These are phyloP conservation scores for Brachionus manjavacas DNA, from an alignment of 1,140 invertebrate species.

Conservation along the genomic window DNA sequence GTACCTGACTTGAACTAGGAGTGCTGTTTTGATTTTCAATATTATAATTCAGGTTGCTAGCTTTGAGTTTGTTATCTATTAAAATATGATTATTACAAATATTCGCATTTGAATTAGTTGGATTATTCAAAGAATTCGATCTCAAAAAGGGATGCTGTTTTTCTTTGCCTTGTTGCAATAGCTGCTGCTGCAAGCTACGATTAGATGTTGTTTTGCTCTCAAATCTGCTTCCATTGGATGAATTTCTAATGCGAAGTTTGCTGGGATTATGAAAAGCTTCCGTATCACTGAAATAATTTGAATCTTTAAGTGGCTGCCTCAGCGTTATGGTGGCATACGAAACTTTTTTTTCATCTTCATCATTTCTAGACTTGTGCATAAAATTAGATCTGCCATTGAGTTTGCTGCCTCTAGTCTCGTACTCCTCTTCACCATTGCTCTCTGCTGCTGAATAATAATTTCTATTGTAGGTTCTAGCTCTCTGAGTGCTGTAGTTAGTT, in stretches of 20 bases:
- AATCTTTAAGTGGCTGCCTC: slow-evolving; percentile 37
- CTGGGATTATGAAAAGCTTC: neutral
- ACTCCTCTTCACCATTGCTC: slow-evolving; percentile 34
- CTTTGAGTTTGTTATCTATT: neutral
- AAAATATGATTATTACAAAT: neutral
- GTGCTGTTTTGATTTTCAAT: slow-evolving; percentile 4
- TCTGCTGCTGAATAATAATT: slow-evolving; percentile 23
- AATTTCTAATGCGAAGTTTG: slow-evolving; percentile 17
- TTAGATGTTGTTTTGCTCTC: neutral
- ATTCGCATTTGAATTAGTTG: neutral
- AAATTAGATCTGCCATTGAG: neutral
- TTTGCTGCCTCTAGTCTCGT: neutral
- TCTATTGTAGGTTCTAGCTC: neutral
- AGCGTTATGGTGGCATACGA: slow-evolving; percentile 42
- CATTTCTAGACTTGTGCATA: neutral
- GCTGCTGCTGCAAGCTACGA: slow-evolving; percentile 27
- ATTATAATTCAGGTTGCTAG: neutral
- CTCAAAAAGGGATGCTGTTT: neutral
- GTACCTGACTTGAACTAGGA: neutral
- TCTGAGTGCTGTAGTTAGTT: neutral
- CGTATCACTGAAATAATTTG: slow-evolving; percentile 43
- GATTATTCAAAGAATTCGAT: slow-evolving; percentile 1
- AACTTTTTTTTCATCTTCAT: slow-evolving; percentile 4
- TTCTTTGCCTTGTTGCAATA: slow-evolving; percentile 8
- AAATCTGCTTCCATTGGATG: neutral